phyloP scores from a whole-genome alignment of 2,113 vertebrate species.

The Oryzias curvinotus region DNA sequence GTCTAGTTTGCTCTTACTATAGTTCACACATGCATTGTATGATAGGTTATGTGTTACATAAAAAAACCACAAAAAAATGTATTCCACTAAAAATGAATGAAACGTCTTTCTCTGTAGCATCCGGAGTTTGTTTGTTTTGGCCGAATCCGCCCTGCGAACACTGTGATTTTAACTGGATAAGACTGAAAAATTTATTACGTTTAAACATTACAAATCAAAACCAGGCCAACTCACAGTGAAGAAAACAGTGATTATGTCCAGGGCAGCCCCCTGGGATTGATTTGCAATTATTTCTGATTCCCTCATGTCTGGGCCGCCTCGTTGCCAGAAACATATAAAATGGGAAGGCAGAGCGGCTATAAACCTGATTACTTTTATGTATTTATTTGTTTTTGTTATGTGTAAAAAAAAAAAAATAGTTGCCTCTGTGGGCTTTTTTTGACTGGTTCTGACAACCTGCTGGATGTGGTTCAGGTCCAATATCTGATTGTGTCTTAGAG shows the following conservation, averaged over 20 bases:
- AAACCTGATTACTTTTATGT: slow-evolving; percentile 23
- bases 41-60: too few relatives aligned
- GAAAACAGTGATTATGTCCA: slow-evolving; percentile 41
- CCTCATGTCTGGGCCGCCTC: slow-evolving; percentile 36
- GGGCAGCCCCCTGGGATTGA: slow-evolving; percentile 31
- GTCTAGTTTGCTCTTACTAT: too few relatives aligned
- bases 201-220: slow-evolving; percentile 56
- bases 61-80: not conserved
- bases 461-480: slow-evolving; percentile 54
- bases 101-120: slow-evolving; percentile 48
- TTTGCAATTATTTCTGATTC: slow-evolving; percentile 48
- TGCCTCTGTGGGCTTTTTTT: slow-evolving; percentile 19
- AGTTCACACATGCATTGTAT: too few relatives aligned
- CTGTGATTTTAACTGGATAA: slow-evolving; percentile 51
- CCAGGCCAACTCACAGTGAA: slow-evolving; percentile 39
- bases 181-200: slow-evolving; percentile 48
- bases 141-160: slow-evolving; percentile 42
- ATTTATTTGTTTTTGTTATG: slow-evolving; percentile 13
- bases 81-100: slow-evolving; percentile 24
- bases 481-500: slow-evolving; percentile 33
- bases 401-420: slow-evolving; percentile 32
- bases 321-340: slow-evolving; percentile 34
- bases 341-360: slow-evolving; percentile 17
- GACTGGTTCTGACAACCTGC: slow-evolving; percentile 31
- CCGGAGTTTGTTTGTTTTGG: slow-evolving; percentile 72